Evolutionary conservation across 2,888 invertebrate species (phyloP).

Genomic region (Margaritifera margaritifera): DNA sequence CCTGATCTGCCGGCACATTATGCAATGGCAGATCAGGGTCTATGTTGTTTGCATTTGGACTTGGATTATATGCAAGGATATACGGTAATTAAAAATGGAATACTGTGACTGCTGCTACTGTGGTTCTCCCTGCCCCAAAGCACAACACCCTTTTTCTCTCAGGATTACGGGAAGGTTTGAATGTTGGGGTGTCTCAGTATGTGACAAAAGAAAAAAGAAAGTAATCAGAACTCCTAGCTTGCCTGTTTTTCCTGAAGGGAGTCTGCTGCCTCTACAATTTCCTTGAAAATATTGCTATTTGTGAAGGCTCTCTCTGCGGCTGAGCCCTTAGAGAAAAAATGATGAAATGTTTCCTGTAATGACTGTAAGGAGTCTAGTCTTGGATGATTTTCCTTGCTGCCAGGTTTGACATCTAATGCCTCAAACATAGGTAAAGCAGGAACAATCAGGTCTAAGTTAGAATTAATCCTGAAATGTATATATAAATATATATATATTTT

Average conservation of each 20-base stretch:
- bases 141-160: no score
- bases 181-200: no score
- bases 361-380: constrained; percentile 63
- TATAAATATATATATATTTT: no score
- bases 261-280: constrained; percentile 51
- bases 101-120: no score
- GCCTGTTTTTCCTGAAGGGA: constrained; percentile 47
- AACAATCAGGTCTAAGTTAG: constrained; percentile 74
- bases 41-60: no score
- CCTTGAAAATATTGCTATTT: constrained; percentile 44
- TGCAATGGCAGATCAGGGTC: no score
- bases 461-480: constrained; percentile 67
- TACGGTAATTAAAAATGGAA: no score
- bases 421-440: constrained; percentile 70
- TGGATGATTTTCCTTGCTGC: constrained; percentile 58
- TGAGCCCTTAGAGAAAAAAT: constrained; percentile 72
- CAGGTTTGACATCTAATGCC: constrained; percentile 63
- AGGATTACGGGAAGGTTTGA: no score
- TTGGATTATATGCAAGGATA: no score
- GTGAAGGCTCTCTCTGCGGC: constrained; percentile 72
- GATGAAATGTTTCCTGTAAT: constrained; percentile 72
- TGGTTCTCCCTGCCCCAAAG: no score
- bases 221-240: constrained; percentile 1
- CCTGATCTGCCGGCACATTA: no score
- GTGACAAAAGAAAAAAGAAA: no score